phyloP scores from a whole-genome alignment of 2,797 vertebrate genomes.

The Scarus forsteni region DNA sequence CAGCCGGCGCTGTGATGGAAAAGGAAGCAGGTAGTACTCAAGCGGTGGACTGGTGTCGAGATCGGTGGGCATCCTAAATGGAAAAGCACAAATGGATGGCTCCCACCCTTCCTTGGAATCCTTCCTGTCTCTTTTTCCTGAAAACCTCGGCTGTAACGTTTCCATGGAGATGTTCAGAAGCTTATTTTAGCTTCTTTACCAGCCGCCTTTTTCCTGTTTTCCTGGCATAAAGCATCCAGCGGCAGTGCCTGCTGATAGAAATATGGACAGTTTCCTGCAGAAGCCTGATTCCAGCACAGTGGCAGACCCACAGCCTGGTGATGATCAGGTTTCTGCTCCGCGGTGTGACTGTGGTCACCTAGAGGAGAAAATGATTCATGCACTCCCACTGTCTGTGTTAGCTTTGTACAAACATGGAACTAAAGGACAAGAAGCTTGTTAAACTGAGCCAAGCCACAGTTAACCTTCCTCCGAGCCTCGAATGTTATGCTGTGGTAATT shows the following conservation, averaged over 20 bases:
- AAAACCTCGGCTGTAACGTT: neutral
- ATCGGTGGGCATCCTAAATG: too few relatives aligned
- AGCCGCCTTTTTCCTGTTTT: neutral
- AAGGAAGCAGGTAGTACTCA: too few relatives aligned
- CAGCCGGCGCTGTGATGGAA: too few relatives aligned
- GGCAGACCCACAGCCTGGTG: neutral
- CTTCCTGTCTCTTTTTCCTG: neutral
- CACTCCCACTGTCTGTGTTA: too few relatives aligned
- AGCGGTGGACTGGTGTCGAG: too few relatives aligned
- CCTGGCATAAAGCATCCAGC: neutral
- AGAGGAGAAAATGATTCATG: too few relatives aligned
- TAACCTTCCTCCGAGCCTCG: conserved; percentile 16
- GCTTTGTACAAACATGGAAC: too few relatives aligned
- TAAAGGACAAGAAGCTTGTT: neutral
- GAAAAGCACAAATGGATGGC: too few relatives aligned
- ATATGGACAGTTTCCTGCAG: neutral
- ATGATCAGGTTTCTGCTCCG: neutral
- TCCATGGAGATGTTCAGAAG: neutral
- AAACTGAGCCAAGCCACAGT: conserved; percentile 29
- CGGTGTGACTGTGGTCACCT: too few relatives aligned
- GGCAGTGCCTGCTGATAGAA: neutral
- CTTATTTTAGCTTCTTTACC: neutral
- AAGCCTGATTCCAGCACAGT: neutral
- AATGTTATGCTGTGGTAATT: conserved; percentile 51
- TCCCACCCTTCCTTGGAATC: neutral